These are phyloP conservation scores for Petrophora chlorosata DNA, from an alignment of 2,888 invertebrate genomes.

Conservation along the genomic window DNA sequence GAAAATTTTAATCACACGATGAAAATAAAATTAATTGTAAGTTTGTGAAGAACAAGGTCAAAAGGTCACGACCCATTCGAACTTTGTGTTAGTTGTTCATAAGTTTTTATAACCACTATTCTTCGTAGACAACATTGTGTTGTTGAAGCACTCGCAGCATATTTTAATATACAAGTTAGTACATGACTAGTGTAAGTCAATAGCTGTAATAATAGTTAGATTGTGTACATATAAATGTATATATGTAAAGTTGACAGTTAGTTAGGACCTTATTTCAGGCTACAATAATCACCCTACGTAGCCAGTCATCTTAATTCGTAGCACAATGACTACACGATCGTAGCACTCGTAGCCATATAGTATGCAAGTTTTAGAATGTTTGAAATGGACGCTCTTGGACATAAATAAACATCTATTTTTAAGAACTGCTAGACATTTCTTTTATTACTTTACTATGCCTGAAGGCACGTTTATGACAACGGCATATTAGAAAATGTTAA, in stretches of 20 bases:
- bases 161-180: too few relatives aligned
- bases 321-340: slow-evolving; percentile 15
- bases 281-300: neutral
- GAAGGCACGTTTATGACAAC: too few relatives aligned
- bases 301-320: slow-evolving; percentile 9
- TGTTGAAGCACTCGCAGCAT: too few relatives aligned
- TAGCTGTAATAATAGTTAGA: too few relatives aligned
- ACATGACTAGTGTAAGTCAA: too few relatives aligned
- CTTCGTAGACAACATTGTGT: neutral
- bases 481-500: too few relatives aligned
- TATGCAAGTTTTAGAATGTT: neutral
- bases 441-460: too few relatives aligned
- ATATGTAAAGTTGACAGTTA: neutral
- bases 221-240: too few relatives aligned
- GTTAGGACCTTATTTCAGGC: neutral
- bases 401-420: too few relatives aligned
- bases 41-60: slow-evolving; percentile 3
- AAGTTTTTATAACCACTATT: neutral
- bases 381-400: too few relatives aligned
- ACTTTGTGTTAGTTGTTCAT: neutral
- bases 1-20: neutral
- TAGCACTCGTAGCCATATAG: slow-evolving; percentile 5
- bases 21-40: neutral
- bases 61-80: neutral
- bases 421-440: too few relatives aligned